Base-by-base conservation (phyloP, 2,797 vertebrate genomes). In the Distichodus sexfasciatus region DNA sequence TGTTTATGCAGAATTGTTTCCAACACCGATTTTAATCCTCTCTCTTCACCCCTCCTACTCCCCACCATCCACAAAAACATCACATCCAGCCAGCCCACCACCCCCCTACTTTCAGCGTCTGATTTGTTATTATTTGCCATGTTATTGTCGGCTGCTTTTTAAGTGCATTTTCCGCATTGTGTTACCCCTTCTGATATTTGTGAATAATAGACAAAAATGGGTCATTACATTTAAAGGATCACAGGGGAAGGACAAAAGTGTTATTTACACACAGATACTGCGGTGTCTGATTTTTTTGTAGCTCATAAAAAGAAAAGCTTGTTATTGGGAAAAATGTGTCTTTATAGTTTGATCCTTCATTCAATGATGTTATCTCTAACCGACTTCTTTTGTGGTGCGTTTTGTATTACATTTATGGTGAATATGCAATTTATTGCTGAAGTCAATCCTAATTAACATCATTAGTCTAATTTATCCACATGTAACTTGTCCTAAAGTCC, bases 21-120 rank as follows among this genome's bases (percentile, higher is more conserved):
- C 58, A 53, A 66, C 55, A 48, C 66, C 54, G 33, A 79, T 71
- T 79, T 71, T 67, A 76, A 76, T 69, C 77, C 72, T 35, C 36
- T 33, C 26, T 15, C 9, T 43, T 48, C 58, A 36, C 47, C 35
- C 35, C 57, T 55, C 51, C 61, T 9, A 5, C 48, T 46, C 48
- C 41, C 29, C 62, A 53, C 50, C 57, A 67, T 67, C 64, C 40
- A 67, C 51, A 26, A 23, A 47, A 29, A 66, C 40, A 62, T 17
- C 21, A 51, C 23, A 44, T 28, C 71, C 53, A 53, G 23, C 57
- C 54, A 40, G 50, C 60, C 23, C n/a, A 31, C 19, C 2, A 15
- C 11, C 41, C 26, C 35, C 26, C 10, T 33, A 9, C 5, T 5
- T 21, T 1, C 0, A 1, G 14, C 19, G 51, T 35, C 35, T 54